Evolutionary conservation across 2,888 invertebrate genomes (phyloP).

Genomic region (Stenoptilia bipunctidactyla): DNA sequence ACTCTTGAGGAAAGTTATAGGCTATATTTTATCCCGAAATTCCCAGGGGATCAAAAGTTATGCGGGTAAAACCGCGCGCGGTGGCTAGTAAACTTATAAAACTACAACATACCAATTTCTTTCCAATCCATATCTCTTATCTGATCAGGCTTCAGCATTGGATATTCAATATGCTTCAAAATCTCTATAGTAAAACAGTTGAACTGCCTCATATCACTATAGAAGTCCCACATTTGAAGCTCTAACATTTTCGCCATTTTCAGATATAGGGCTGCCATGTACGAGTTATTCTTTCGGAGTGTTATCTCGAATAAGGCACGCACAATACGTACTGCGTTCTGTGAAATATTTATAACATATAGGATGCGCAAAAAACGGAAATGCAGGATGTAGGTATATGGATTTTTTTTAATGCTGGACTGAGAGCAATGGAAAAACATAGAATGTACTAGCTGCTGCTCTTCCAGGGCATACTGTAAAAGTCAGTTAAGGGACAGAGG

Average conservation of each 20-base stretch:
- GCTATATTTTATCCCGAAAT: no score
- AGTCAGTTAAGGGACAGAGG: no score
- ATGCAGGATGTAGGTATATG: no score
- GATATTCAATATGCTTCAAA: constrained; percentile 84
- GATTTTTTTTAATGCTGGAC: no score
- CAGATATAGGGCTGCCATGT: constrained; percentile 88
- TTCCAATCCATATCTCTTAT: constrained; percentile 88
- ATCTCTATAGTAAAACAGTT: constrained; percentile 81
- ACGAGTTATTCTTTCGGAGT: constrained; percentile 88
- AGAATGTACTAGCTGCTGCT: no score
- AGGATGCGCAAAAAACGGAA: no score
- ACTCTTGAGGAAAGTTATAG: no score
- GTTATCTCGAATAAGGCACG: constrained; percentile 96
- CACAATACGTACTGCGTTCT: constrained; percentile 93
- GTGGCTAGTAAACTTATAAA: no score
- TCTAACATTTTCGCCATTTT: constrained; percentile 94
- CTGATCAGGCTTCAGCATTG: constrained; percentile 79
- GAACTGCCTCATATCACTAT: constrained; percentile 90
- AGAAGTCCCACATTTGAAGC: constrained; percentile 89
- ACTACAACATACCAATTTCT: constrained; percentile 80
- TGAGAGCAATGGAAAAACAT: no score
- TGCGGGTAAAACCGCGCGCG: no score
- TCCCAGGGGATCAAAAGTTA: no score
- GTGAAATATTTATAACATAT: constrained; percentile 26
- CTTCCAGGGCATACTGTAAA: no score